Evolutionary conservation across 2,113 vertebrate genomes (phyloP), one percentile per base, ranked within the genome.

Genomic region (Raja brachyura): DNA sequence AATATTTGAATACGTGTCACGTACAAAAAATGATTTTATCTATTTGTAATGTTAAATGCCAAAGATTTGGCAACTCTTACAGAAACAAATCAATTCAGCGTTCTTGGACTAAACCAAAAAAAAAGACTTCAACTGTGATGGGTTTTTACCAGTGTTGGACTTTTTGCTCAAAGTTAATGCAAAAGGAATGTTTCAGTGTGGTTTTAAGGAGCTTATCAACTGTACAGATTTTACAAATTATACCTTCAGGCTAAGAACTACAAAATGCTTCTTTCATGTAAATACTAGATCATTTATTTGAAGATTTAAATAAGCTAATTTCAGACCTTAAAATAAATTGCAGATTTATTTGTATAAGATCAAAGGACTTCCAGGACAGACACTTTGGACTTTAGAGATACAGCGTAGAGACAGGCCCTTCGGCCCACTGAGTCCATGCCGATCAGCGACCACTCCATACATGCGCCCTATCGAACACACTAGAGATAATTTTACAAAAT

Each of bases 41-140:
- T 66, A 74, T 92, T 92, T 92, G 90, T 92, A 74, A 92, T 54
- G 68, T 92, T 92, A 73, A 90, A 92, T 92, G 90, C 73, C 90
- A 92, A 73, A 74, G 66, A 92, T 73, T 92, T 92, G 90, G 90
- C 90, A 92, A 54, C 66, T 48, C 10, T 48, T 92, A 48, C 90
- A 92, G 90, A 92, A 92, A 92, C 90, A 92, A 92, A 92, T 92
- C 90, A 92, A 92, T 92, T 92, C 90, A 92, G 33, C 33, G 68
- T 92, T 92, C 90, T 92, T 92, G 90, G 90, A 92, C 90, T 74
- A 74, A 92, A 92, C 90, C 54, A 25, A 74, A 92, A 92, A 56
- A 85, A 88, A 73, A 70, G 70, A 54, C 90, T 92, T 92, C 90
- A 92, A 92, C 68, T 92, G 66, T 92, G 90, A 92, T 92, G 90